Evolutionary conservation across 2,113 vertebrate species (phyloP).

Genomic region (Tetrao urogallus): DNA sequence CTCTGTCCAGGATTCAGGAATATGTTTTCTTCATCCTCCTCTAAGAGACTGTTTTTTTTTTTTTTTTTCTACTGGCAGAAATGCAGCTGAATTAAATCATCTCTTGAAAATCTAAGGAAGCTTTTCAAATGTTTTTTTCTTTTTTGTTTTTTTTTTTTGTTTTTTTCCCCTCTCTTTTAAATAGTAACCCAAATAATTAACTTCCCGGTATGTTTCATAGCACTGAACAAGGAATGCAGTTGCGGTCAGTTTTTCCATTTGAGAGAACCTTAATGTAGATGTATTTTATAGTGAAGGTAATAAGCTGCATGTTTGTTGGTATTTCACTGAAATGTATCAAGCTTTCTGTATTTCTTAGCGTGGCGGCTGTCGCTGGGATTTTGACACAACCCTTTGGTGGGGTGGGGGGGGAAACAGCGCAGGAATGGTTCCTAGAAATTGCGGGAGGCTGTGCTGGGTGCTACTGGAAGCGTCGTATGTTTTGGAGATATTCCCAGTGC

Average conservation of each 20-base stretch:
- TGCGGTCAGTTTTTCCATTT: slow-evolving; percentile 66
- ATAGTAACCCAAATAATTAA: slow-evolving; percentile 45
- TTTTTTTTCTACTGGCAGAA: slow-evolving; percentile 4
- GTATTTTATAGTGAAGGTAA: slow-evolving; percentile 75
- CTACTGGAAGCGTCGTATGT: slow-evolving; percentile 40
- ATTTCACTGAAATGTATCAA: slow-evolving; percentile 70
- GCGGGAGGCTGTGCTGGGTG: slow-evolving; percentile 51
- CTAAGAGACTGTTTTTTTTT: slow-evolving; percentile 42
- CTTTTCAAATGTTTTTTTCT: background rate
- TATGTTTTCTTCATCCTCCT: slow-evolving; percentile 50
- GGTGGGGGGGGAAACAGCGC: slow-evolving; percentile 1
- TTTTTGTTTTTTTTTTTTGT: background rate
- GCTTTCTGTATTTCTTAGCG: slow-evolving; percentile 51
- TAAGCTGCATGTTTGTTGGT: slow-evolving; percentile 80
- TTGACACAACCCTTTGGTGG: slow-evolving; percentile 66
- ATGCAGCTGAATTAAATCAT: slow-evolving; percentile 61
- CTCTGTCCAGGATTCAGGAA: slow-evolving; percentile 60
- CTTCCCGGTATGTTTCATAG: slow-evolving; percentile 6
- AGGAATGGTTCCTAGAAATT: slow-evolving; percentile 43
- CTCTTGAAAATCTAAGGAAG: slow-evolving; percentile 55
- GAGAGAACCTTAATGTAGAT: slow-evolving; percentile 74
- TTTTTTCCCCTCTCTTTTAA: background rate
- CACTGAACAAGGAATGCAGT: slow-evolving; percentile 60
- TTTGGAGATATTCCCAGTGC: slow-evolving; percentile 31
- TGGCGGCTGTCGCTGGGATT: slow-evolving; percentile 58